A percentile compares a stretch with the other conserved stretches of the same genome.
Evolutionary conservation across 2,113 vertebrate species (phyloP).

Genomic region (Elgaria multicarinata): DNA sequence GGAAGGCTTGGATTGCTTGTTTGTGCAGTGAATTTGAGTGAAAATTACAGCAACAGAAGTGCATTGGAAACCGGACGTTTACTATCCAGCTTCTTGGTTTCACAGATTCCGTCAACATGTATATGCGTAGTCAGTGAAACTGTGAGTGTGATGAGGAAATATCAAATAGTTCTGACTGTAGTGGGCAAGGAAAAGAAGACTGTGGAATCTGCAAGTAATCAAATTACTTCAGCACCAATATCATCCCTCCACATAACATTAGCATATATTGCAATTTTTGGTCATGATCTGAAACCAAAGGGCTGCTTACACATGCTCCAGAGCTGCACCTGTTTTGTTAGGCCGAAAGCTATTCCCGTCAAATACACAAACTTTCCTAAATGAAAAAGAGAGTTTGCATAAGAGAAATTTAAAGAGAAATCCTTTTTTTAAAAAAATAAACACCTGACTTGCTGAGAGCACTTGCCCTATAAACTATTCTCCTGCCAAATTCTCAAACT

Average conservation of each 20-base stretch:
- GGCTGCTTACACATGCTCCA: background rate
- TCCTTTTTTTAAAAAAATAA: background rate
- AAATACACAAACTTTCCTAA: background rate
- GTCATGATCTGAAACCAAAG: background rate
- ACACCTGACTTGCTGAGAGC: too few species aligned
- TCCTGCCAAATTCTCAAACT: background rate
- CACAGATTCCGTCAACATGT: conserved; percentile 85
- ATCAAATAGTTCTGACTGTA: conserved; percentile 41
- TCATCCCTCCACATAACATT: background rate
- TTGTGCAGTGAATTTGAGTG: conserved; percentile 63
- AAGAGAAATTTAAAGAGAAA: background rate
- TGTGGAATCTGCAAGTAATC: conserved; percentile 94
- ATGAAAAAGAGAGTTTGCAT: background rate
- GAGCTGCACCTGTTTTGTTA: background rate
- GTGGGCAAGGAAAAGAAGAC: conserved; percentile 66
- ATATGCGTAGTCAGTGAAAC: conserved; percentile 79
- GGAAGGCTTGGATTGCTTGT: too few species aligned
- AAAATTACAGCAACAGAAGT: conserved; percentile 84
- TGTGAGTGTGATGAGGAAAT: conserved; percentile 78
- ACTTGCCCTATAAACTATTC: background rate
- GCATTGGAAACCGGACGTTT: conserved; percentile 78
- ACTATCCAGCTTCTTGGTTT: conserved; percentile 87
- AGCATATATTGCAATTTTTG: background rate
- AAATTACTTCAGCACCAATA: background rate
- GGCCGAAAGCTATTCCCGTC: background rate